Evolutionary conservation across 2,888 invertebrate genomes (phyloP).

Genomic region (Drosophila yooni): DNA sequence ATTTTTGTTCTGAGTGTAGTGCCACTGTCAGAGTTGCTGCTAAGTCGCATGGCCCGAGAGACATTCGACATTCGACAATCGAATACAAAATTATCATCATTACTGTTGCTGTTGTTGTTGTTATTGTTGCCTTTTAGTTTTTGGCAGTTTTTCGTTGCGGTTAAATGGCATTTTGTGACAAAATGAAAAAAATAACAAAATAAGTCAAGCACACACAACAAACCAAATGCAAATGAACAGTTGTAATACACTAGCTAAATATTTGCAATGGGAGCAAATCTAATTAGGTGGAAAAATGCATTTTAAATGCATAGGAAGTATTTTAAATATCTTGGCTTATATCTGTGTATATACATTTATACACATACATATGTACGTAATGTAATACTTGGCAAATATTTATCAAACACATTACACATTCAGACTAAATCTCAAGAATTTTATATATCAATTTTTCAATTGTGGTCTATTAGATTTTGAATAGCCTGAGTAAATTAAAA

Average conservation of each 20-base stretch:
- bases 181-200: constrained; percentile 18
- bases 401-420: neutral
- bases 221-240: constrained; percentile 1
- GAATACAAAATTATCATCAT: constrained; percentile 58
- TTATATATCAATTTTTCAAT: neutral
- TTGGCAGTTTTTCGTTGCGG: constrained; percentile 48
- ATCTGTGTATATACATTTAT: neutral
- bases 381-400: neutral
- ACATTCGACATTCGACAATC: constrained; percentile 29
- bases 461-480: neutral
- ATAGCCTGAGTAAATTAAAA: neutral
- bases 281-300: neutral
- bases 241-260: neutral
- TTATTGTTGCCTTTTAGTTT: constrained; percentile 29
- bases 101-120: constrained; percentile 16
- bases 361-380: neutral
- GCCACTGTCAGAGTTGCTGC: constrained; percentile 15
- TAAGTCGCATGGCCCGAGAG: constrained; percentile 29
- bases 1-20: neutral
- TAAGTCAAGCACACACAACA: constrained; percentile 3
- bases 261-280: neutral
- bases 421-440: neutral
- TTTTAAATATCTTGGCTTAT: neutral
- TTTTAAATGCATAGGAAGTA: neutral
- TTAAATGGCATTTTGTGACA: constrained; percentile 62